phyloP scores from a whole-genome alignment of 2,797 vertebrate genomes.

The Yasuhikotakia modesta region DNA sequence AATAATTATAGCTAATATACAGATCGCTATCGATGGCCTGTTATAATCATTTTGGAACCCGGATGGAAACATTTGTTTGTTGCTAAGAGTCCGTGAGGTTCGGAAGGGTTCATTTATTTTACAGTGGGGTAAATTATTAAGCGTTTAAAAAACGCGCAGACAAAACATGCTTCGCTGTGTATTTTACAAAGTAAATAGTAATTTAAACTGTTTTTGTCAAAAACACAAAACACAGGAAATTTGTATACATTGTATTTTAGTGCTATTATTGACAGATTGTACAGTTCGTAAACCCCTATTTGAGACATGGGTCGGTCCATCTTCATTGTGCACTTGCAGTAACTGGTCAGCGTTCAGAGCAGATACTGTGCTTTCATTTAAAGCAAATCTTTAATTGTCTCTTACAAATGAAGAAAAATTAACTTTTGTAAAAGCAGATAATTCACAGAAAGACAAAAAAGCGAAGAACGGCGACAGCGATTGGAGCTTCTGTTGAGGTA shows the following conservation, averaged over 20 bases:
- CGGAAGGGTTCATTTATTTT: too few species aligned
- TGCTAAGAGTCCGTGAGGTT: slow-evolving; percentile 41
- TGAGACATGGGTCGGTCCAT: slow-evolving; percentile 52
- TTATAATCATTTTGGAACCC: slow-evolving; percentile 4
- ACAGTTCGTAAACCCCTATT: slow-evolving; percentile 16
- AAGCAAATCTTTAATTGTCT: background rate
- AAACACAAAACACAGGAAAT: too few species aligned
- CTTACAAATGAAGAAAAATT: background rate
- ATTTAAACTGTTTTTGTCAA: too few species aligned
- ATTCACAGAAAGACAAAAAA: slow-evolving; percentile 6
- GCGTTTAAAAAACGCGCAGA: background rate
- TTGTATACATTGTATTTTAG: background rate
- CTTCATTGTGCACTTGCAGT: slow-evolving; percentile 49
- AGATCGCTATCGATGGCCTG: too few species aligned
- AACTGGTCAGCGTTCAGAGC: slow-evolving; percentile 40
- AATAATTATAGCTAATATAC: too few species aligned
- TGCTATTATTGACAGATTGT: background rate
- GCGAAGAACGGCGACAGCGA: slow-evolving; percentile 23
- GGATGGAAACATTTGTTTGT: slow-evolving; percentile 43
- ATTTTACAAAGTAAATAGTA: too few species aligned
- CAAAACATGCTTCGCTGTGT: too few species aligned
- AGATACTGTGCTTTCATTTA: slow-evolving; percentile 40
- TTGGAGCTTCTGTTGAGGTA: slow-evolving; percentile 52
- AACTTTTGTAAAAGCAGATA: background rate
- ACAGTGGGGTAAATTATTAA: background rate